Conservation (phyloP, 2,888 invertebrate genomes). For the Rhingia rostrata region DNA sequence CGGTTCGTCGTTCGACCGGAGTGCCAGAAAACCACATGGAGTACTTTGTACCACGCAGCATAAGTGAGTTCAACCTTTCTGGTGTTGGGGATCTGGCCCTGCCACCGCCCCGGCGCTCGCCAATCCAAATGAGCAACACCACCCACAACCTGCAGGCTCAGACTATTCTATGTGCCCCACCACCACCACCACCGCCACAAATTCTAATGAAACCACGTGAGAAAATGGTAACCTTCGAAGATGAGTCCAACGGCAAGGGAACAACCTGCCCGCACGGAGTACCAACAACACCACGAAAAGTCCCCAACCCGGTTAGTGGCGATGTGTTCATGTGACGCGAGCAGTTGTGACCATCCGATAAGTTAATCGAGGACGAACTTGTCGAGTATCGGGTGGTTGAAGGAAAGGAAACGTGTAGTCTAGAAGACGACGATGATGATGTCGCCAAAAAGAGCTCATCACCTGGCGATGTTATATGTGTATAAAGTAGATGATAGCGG, state of each 20-base stretch:
- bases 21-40: conserved; percentile 87
- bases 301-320: conserved; percentile 83
- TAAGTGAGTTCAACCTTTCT: conserved; percentile 91
- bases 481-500: conserved; percentile 76
- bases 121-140: conserved; percentile 79
- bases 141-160: conserved; percentile 80
- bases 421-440: conserved; percentile 74
- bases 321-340: conserved; percentile 92
- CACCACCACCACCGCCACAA: conserved; percentile 80
- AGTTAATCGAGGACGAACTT: conserved; percentile 48
- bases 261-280: conserved; percentile 82
- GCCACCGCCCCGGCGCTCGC: conserved; percentile 83
- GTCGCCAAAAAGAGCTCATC: conserved; percentile 78
- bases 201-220: conserved; percentile 86
- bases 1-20: conserved; percentile 86
- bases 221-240: conserved; percentile 92
- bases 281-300: conserved; percentile 82
- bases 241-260: conserved; percentile 84
- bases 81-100: conserved; percentile 86
- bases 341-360: conserved; percentile 79
- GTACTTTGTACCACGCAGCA: conserved; percentile 92
- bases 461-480: conserved; percentile 82
- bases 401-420: conserved; percentile 74
- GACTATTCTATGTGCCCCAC: conserved; percentile 79
- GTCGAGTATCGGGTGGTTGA: conserved; percentile 75